phyloP scores from a whole-genome alignment of 2,888 invertebrate genomes.

The Plebejus anna region DNA sequence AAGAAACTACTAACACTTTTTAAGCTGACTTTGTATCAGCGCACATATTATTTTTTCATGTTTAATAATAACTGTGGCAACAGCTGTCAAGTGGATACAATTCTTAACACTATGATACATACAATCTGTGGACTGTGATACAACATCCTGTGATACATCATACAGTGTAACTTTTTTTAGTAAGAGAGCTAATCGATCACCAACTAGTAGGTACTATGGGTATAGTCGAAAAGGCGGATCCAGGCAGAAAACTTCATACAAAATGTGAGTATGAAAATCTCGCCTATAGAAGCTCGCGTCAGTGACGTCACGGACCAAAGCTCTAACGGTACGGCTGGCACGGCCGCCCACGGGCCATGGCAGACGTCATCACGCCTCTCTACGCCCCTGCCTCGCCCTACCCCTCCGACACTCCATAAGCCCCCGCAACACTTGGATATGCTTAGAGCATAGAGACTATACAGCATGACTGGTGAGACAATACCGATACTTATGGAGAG shows the following conservation, averaged over 20 bases:
- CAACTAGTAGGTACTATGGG: too few species aligned
- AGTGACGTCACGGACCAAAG: conserved; percentile 38
- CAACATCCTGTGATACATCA: too few species aligned
- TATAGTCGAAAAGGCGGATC: neutral
- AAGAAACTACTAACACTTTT: neutral
- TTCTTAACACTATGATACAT: neutral
- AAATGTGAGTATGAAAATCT: neutral
- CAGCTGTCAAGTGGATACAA: too few species aligned
- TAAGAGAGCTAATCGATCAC: too few species aligned
- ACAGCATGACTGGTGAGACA: too few species aligned
- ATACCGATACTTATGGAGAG: too few species aligned
- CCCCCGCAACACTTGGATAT: neutral
- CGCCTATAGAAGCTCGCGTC: neutral
- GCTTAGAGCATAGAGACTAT: neutral
- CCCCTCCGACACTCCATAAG: neutral
- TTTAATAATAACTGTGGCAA: too few species aligned
- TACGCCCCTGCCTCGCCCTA: conserved; percentile 37
- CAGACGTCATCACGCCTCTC: conserved; percentile 50
- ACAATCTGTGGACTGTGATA: too few species aligned
- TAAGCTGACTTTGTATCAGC: neutral
- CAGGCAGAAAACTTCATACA: neutral
- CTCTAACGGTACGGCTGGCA: conserved; percentile 49
- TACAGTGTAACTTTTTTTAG: too few species aligned
- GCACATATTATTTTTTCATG: too few species aligned
- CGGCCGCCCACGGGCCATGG: conserved; percentile 50